A percentile compares a stretch with the other conserved stretches of the same genome.
phyloP scores from a whole-genome alignment of 2,888 invertebrate genomes.

The Diplolepis rosae region DNA sequence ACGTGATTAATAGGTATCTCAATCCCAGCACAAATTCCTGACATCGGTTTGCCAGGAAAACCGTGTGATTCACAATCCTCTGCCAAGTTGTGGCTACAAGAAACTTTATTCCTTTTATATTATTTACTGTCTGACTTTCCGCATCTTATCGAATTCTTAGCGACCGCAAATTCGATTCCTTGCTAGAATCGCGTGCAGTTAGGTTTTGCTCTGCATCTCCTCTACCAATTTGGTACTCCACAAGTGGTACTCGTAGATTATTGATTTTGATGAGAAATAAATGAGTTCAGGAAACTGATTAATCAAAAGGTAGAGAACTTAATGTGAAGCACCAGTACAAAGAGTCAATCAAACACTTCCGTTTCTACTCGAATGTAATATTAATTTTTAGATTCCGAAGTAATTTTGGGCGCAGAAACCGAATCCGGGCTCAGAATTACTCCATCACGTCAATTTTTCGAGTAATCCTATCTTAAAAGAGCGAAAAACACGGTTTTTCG shows the following conservation, averaged over 20 bases:
- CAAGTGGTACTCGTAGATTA: constrained; percentile 20
- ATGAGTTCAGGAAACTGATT: constrained; percentile 20
- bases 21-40: constrained; percentile 40
- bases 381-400: not conserved
- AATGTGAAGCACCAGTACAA: constrained; percentile 5
- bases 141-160: constrained; percentile 20
- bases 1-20: not conserved
- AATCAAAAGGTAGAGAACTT: constrained; percentile 1
- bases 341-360: constrained; percentile 9
- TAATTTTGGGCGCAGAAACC: no score
- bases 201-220: not conserved
- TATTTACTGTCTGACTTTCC: constrained; percentile 36
- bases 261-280: constrained; percentile 25
- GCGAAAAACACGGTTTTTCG: no score
- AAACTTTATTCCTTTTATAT: constrained; percentile 33
- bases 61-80: constrained; percentile 36
- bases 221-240: constrained; percentile 7
- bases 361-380: constrained; percentile 13
- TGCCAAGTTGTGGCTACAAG: constrained; percentile 46
- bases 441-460: no score
- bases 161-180: constrained; percentile 5
- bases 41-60: constrained; percentile 37
- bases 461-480: no score
- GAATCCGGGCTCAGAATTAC: no score
- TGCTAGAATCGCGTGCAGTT: constrained; percentile 4